Conservation (phyloP, 1,140 invertebrate species). For the silkworm (Bombyx mori) region DNA sequence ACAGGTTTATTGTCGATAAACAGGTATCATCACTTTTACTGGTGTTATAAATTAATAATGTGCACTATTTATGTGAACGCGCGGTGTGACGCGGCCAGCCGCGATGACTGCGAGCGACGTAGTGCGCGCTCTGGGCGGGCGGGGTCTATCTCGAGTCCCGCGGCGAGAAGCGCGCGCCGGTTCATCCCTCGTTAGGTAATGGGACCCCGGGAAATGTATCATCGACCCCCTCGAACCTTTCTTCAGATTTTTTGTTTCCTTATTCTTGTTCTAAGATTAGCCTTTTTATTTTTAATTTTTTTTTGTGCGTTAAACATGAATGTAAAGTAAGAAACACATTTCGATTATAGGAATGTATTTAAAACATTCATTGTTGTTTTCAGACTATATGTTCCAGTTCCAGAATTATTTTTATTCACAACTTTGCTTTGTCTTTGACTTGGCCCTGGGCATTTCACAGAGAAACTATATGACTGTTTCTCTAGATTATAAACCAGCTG, state of each 20-base stretch:
- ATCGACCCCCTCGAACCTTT: constrained; percentile 20
- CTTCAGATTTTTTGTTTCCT: constrained; percentile 2
- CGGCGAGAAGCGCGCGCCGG: constrained; percentile 46
- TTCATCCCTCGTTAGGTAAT: constrained; percentile 37
- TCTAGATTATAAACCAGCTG: too few species aligned
- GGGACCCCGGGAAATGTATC: constrained; percentile 21
- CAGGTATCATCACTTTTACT: constrained; percentile 66
- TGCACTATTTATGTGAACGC: constrained; percentile 39
- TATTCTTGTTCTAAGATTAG: not conserved
- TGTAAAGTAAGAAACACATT: too few species aligned
- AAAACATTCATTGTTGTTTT: too few species aligned
- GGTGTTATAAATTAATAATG: constrained; percentile 60
- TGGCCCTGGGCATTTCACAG: too few species aligned
- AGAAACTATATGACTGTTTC: too few species aligned
- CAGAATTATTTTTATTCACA: too few species aligned
- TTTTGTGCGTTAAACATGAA: too few species aligned
- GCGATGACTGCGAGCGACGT: constrained; percentile 42
- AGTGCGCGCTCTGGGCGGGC: constrained; percentile 50
- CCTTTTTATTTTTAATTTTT: too few species aligned
- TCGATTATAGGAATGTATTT: too few species aligned
- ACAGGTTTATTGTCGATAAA: constrained; percentile 67
- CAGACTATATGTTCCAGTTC: too few species aligned
- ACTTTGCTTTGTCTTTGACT: too few species aligned
- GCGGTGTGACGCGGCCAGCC: constrained; percentile 38
- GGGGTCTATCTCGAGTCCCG: constrained; percentile 22